These are phyloP conservation scores for Ianthella basta DNA, from an alignment of 37 sponge, comb jelly and placozoan species.

Conservation along the genomic window DNA sequence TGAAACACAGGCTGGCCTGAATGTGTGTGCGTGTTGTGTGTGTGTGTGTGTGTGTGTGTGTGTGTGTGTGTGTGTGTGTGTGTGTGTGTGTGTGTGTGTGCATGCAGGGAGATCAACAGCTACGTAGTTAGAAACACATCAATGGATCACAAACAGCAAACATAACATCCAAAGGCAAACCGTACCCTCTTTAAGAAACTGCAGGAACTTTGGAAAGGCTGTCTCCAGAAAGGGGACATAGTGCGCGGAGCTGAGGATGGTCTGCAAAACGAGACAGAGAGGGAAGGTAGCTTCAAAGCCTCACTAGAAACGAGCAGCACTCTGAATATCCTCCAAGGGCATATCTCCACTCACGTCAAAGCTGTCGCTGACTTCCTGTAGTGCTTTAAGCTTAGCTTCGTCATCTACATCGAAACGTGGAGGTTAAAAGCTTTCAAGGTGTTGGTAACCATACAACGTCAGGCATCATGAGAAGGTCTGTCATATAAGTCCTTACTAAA, in stretches of 20 bases:
- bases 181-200: constrained; percentile 79
- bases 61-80: too few species aligned
- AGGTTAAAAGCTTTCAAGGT: neutral
- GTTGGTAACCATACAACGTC: constrained; percentile 82
- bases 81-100: too few species aligned
- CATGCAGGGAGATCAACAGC: too few species aligned
- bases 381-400: constrained; percentile 82
- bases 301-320: neutral
- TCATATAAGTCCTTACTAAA: too few species aligned
- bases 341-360: constrained; percentile 63
- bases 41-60: too few species aligned
- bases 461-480: constrained; percentile 27
- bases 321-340: neutral
- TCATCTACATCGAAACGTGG: constrained; percentile 62
- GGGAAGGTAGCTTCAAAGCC: neutral
- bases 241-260: constrained; percentile 80
- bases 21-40: neutral
- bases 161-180: neutral
- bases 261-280: constrained; percentile 45
- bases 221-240: constrained; percentile 84
- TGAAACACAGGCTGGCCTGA: constrained; percentile 78
- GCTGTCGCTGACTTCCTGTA: constrained; percentile 95
- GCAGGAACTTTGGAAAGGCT: constrained; percentile 85
- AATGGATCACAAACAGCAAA: neutral
- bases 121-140: too few species aligned